Base-by-base conservation (phyloP, 2,113 vertebrate genomes). In the Dissostichus mawsoni region DNA sequence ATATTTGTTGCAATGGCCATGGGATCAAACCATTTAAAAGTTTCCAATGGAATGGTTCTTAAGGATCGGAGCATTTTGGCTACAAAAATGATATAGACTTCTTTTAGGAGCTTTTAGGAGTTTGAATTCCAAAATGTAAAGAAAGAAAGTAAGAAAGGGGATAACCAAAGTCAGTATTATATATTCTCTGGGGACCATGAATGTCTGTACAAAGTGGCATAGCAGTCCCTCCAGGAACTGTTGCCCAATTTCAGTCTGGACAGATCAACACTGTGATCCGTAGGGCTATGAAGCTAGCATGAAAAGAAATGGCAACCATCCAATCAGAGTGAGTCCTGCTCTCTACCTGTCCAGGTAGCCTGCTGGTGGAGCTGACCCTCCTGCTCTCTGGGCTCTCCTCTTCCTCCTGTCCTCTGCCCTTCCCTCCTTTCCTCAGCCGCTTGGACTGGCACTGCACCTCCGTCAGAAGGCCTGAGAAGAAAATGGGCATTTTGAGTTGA, bases 401-500 rank as follows among this genome's bases (percentile, higher is more conserved):
- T 10, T 96, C 96, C 69, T 96, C 96, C 91, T 58, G 84, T 17
- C 41, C 83, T 92, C 95, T 86, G 63, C 94, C 94, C 85, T 96
- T 97, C 48, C 95, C 92, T 75, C 96, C 98, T 94, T 98, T 99
- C 87, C 95, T 92, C 78, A 98, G 95, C 44, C 97, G 93, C 86
- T 98, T 99, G 77, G 97, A 99, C 78, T 98, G 97, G 87, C 97
- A 98, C 83, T 99, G 98, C 50, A 98, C 97, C 94, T 99, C 97
- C 9, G 97, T 98, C 88, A 98, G 92, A 83, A 99, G 95, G 90
- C 97, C 97, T 94, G 61, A 29, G n/a, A 12, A 29, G 5, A 17
- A 25, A 57, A 23, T 2, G 25, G 6, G n/a, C 7, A 52, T 23
- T 47, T 45, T 12, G 17, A 23, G 44, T 47, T 11, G n/a, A 65